Evolutionary conservation across 2,888 invertebrate species (phyloP), one percentile per base, ranked within the genome.

Genomic region (Pyrgus malvae): DNA sequence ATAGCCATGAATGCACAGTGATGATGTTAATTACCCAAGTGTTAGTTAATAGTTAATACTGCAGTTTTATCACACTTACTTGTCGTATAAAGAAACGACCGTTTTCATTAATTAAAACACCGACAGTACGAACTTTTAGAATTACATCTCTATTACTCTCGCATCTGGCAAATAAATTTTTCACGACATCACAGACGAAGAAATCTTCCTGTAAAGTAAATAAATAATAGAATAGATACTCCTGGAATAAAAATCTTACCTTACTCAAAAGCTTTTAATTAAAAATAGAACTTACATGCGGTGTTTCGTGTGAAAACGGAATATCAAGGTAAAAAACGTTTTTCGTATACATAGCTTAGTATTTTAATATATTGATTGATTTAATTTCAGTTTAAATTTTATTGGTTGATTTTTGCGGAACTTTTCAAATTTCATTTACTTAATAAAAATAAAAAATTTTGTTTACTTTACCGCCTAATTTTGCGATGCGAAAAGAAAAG

Each of bases 121-220:
- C 88, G 59, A 87, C 57, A 11, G 83, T 80, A 49, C 86, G 74
- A 54, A 81, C 78, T 61, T 69, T 78, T 1, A 72, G 53, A 27
- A 70, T 51, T n/a, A 63, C 59, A 25, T 74, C 68, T 51, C 60
- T 66, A 35, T 60, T 48, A 11, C 53, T 21, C 57, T 68, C 60
- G 62, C 71, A 73, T 56, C 66, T 71, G 9, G 31, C 55, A 14
- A 62, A 25, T 49, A 87, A 61, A 9, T 78, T 67, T 19, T 61
- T 57, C 4, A 86, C 53, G 45, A 63, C 69, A 2, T 57, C 61
- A 53, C 76, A 82, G 1, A 59, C 69, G 56, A 78, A 84, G 57
- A 80, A 83, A 5, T 83, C 81, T 27, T 54, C 63, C 87, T 87
- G 59, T 16, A 23, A 35, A 16, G 6, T 21, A 3, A 8, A 14